phyloP scores from a whole-genome alignment of 2,797 vertebrate genomes.

The Yasuhikotakia modesta region DNA sequence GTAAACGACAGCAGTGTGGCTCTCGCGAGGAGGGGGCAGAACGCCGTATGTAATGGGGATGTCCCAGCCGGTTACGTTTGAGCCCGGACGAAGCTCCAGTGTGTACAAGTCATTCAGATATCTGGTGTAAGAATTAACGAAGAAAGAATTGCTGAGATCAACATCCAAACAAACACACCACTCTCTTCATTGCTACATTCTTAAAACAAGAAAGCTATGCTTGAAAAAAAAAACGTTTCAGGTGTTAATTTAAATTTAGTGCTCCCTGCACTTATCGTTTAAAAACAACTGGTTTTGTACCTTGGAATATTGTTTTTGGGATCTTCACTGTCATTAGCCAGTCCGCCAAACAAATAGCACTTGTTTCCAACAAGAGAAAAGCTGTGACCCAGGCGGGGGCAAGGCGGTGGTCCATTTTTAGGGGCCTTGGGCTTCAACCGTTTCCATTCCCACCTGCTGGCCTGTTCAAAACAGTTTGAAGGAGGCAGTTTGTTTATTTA shows the following conservation, averaged over 20 bases:
- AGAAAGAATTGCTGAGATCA: neutral
- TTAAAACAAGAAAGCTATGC: too few relatives aligned
- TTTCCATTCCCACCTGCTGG: constrained; percentile 98
- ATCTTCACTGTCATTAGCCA: constrained; percentile 95
- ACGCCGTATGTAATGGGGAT: constrained; percentile 95
- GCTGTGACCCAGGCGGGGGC: constrained; percentile 93
- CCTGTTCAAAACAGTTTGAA: constrained; percentile 71
- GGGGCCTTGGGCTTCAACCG: constrained; percentile 94
- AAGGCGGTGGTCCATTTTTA: constrained; percentile 92
- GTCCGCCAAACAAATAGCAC: constrained; percentile 93
- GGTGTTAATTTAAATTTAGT: too few relatives aligned
- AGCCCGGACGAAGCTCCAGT: constrained; percentile 90
- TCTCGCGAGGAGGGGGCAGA: constrained; percentile 90
- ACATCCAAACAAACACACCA: too few relatives aligned
- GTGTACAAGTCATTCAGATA: constrained; percentile 95
- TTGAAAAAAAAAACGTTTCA: too few relatives aligned
- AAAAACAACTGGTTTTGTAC: constrained; percentile 66
- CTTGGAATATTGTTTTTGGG: constrained; percentile 98
- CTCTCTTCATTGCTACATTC: too few relatives aligned
- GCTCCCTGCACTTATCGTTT: too few relatives aligned
- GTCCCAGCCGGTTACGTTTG: constrained; percentile 92
- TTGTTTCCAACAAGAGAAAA: constrained; percentile 96
- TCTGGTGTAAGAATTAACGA: constrained; percentile 66
- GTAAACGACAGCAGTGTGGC: constrained; percentile 95
- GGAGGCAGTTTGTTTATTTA: neutral